Percentiles rank a stretch among this genome's conserved stretches.
Conservation (phyloP, 2,888 invertebrate genomes). For the Slavum lentiscoides region DNA sequence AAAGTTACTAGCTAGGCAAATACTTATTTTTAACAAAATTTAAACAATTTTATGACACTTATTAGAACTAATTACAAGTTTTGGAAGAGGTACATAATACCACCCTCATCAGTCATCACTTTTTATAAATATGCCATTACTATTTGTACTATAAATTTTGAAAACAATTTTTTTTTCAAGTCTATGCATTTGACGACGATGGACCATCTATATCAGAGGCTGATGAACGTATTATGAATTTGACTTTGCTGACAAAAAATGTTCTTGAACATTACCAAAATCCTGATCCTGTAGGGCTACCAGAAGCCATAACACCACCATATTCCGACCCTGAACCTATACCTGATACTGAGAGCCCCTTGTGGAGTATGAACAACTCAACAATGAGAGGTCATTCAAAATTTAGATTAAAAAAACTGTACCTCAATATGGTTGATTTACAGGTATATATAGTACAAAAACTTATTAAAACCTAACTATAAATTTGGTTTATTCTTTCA, state of each 20-base stretch:
- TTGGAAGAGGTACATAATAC: no score
- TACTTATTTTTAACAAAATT: no score
- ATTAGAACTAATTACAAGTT: no score
- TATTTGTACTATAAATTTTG: no score
- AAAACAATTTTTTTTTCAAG: constrained; percentile 7
- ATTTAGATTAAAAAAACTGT: constrained; percentile 73
- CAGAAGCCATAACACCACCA: constrained; percentile 66
- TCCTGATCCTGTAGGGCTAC: constrained; percentile 77
- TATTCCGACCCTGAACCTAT: constrained; percentile 81
- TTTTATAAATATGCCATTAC: no score
- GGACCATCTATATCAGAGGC: constrained; percentile 26
- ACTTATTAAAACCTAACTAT: constrained; percentile 1
- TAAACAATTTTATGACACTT: no score
- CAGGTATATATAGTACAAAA: constrained; percentile 63
- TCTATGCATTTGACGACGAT: constrained; percentile 44
- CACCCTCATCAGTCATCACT: no score
- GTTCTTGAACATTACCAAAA: constrained; percentile 80
- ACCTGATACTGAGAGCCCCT: constrained; percentile 64
- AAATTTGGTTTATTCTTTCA: constrained; percentile 59
- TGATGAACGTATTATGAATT: constrained; percentile 44
- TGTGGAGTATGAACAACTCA: constrained; percentile 57
- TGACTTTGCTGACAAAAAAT: constrained; percentile 49
- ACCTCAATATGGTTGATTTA: constrained; percentile 75
- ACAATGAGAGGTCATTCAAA: constrained; percentile 76
- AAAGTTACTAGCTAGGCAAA: no score